Evolutionary conservation across 2,888 invertebrate genomes (phyloP), one percentile per base, ranked within the genome.

Genomic region (Cryptosula pallasiana): DNA sequence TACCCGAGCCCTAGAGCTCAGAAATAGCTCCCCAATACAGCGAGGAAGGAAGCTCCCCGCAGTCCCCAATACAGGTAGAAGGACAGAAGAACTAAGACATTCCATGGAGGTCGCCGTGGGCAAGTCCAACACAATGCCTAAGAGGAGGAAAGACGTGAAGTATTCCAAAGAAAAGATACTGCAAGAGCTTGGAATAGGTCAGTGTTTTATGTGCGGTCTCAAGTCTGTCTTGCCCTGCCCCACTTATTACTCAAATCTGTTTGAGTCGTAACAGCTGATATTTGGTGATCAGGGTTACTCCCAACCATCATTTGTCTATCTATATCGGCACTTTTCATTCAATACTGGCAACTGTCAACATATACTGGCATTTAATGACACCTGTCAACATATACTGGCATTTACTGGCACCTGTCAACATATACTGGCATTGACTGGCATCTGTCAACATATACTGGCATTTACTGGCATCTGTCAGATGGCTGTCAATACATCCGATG

Each of bases 161-260:
- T 29, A 29, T 25, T 54, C 45, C 13, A 70, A 70, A 23, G 70
- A 70, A 32, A 70, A 54, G 32, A 36, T 70, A 25, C 45, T 70
- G 25, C 70, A 70, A 29, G 70, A 70, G 36, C 70, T 70, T 3
- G 70, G 70, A 3, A 70, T 70, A 36, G 70, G 70, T 70, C 3
- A 54, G 70, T 23, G 58, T 9, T 58, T n/a, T n/a, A n/a, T 27
- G 23, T 23, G 13, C 20, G 20, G 45, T 45, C 45, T 45, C 45
- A 13, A 45, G 45, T 45, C 5, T 20, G 45, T 13, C 5, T 13
- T 45, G 5, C 45, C 20, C 45, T 45, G 5, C 20, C 5, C 9
- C 20, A 45, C 9, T 45, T 45, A 45, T 13, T 5, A 20, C 45
- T 45, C 45, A 13, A 20, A 5, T 45, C 9, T 45, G 20, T 45